Conservation (phyloP, 1,140 invertebrate genomes). For the Drosophila funebris region DNA sequence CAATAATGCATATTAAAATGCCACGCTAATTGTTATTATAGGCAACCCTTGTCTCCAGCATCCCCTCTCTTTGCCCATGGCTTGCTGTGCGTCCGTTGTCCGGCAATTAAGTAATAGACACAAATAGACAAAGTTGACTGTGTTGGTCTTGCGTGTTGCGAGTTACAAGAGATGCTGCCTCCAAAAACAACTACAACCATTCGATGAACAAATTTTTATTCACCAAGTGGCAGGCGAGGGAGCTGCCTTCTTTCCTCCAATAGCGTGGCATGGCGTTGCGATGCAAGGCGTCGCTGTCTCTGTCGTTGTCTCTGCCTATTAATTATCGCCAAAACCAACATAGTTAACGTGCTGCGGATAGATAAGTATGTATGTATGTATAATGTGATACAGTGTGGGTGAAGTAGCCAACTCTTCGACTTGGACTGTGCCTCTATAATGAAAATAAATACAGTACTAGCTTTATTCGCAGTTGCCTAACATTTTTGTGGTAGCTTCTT, state of each 20-base stretch:
- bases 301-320: constrained; percentile 63
- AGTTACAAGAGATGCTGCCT: constrained; percentile 12
- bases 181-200: constrained; percentile 19
- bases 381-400: constrained; percentile 50
- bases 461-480: background rate
- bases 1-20: constrained; percentile 82
- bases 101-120: constrained; percentile 81
- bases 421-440: constrained; percentile 4
- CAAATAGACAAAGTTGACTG: constrained; percentile 15
- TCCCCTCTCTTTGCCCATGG: background rate
- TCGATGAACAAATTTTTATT: constrained; percentile 75
- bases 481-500: constrained; percentile 7
- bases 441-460: constrained; percentile 11
- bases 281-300: too few species aligned
- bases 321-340: constrained; percentile 62
- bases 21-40: constrained; percentile 80
- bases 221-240: constrained; percentile 26
- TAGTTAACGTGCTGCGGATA: constrained; percentile 14
- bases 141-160: constrained; percentile 61
- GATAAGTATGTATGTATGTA: background rate
- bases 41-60: constrained; percentile 12
- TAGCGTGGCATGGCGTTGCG: too few species aligned
- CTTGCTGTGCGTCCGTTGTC: constrained; percentile 24
- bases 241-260: too few species aligned
- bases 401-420: constrained; percentile 19